These are phyloP conservation scores for Bugula neritina DNA, from an alignment of 2,888 invertebrate species.

Conservation along the genomic window DNA sequence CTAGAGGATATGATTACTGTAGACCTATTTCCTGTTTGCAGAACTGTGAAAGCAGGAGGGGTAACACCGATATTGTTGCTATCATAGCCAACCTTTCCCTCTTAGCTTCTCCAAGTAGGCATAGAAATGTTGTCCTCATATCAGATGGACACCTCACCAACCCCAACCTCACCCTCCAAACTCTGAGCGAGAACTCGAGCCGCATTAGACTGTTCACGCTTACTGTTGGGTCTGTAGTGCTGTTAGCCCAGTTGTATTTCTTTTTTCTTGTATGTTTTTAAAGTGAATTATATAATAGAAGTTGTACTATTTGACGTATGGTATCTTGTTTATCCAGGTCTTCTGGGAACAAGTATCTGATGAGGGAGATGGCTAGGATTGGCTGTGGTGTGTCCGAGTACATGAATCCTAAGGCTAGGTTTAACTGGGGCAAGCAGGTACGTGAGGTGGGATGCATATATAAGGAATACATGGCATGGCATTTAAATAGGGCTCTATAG, in stretches of 20 bases:
- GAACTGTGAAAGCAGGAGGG: conserved; percentile 34
- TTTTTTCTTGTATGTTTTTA: too few relatives aligned
- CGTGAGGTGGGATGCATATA: too few relatives aligned
- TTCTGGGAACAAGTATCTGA: conserved; percentile 39
- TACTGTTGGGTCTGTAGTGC: conserved; percentile 42
- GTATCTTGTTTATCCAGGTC: conserved; percentile 35
- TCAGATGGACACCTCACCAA: conserved; percentile 49
- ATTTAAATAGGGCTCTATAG: too few relatives aligned
- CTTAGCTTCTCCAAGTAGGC: conserved; percentile 35
- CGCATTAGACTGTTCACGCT: conserved; percentile 44
- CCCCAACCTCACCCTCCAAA: conserved; percentile 37
- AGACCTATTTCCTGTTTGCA: too few relatives aligned
- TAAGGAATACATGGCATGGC: too few relatives aligned
- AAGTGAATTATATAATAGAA: too few relatives aligned
- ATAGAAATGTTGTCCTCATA: conserved; percentile 43
- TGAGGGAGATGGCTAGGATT: conserved; percentile 41
- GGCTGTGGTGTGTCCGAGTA: conserved; percentile 46
- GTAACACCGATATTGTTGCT: conserved; percentile 44
- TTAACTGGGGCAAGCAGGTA: conserved; percentile 49
- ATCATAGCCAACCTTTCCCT: conserved; percentile 41
- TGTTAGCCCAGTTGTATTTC: too few relatives aligned
- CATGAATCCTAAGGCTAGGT: conserved; percentile 46
- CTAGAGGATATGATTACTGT: too few relatives aligned
- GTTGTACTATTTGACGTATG: too few relatives aligned
- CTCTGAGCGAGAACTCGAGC: conserved; percentile 33